Percentiles rank a stretch among this genome's conserved stretches.
Conservation (phyloP, 2,888 invertebrate genomes). For the Bursaphelenchus okinawaensis region DNA sequence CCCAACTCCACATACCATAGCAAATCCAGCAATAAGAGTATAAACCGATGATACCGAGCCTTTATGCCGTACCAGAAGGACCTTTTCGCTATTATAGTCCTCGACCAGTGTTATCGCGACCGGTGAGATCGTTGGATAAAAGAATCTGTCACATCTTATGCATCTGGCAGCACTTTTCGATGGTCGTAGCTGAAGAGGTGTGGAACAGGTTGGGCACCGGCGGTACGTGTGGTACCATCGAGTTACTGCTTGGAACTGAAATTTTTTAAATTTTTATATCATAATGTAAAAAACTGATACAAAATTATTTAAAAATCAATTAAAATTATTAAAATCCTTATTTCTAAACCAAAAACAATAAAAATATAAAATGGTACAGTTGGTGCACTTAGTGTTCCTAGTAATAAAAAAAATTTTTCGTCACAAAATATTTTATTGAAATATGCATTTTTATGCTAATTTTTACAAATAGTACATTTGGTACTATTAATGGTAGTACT, state of each 20-base stretch:
- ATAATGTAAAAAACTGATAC: too few species aligned
- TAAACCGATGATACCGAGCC: slow-evolving; percentile 62
- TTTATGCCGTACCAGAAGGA: slow-evolving; percentile 62
- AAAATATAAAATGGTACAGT: too few species aligned
- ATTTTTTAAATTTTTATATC: neutral
- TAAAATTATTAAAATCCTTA: too few species aligned
- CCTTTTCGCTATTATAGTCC: slow-evolving; percentile 59
- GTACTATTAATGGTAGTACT: too few species aligned
- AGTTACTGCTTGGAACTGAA: slow-evolving; percentile 59
- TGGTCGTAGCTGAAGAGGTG: slow-evolving; percentile 39
- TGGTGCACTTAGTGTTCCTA: too few species aligned
- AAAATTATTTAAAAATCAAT: too few species aligned
- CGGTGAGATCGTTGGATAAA: slow-evolving; percentile 58
- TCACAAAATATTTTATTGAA: too few species aligned
- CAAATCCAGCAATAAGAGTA: slow-evolving; percentile 64
- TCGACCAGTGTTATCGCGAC: slow-evolving; percentile 62
- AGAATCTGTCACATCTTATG: slow-evolving; percentile 37
- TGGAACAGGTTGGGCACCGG: slow-evolving; percentile 61
- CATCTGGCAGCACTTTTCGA: slow-evolving; percentile 47
- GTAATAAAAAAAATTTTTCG: too few species aligned
- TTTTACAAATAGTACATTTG: too few species aligned
- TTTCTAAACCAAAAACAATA: too few species aligned
- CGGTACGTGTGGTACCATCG: slow-evolving; percentile 60
- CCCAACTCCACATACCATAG: slow-evolving; percentile 60
- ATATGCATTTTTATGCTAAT: too few species aligned